phyloP scores from a whole-genome alignment of 1,140 invertebrate species.

The Drosophila ananassae region DNA sequence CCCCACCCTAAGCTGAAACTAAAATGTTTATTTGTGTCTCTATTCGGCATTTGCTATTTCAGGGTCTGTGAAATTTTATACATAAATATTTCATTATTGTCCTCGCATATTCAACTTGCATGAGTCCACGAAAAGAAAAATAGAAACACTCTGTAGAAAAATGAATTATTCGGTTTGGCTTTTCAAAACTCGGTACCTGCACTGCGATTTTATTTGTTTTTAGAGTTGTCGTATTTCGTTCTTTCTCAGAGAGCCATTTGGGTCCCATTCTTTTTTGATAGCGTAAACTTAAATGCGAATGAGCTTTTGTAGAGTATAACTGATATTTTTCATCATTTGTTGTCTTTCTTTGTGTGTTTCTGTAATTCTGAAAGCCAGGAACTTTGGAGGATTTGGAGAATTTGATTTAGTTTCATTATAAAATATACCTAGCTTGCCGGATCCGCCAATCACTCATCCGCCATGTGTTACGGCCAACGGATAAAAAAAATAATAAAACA shows the following conservation, averaged over 20 bases:
- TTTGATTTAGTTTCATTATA: slow-evolving; percentile 36
- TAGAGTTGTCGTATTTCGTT: slow-evolving; percentile 20
- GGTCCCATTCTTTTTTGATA: not conserved
- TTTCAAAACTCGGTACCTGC: slow-evolving; percentile 5
- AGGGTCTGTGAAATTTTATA: slow-evolving; percentile 15
- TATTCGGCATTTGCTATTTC: slow-evolving; percentile 4
- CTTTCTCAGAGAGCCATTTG: slow-evolving; percentile 12
- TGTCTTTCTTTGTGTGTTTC: not conserved
- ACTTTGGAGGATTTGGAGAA: slow-evolving; percentile 16
- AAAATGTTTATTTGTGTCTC: slow-evolving; percentile 22
- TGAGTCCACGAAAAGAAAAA: not conserved
- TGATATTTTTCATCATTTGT: slow-evolving; percentile 26
- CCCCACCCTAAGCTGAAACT: slow-evolving; percentile 10
- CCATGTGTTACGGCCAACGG: slow-evolving; percentile 20
- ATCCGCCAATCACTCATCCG: slow-evolving; percentile 27
- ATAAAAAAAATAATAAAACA: slow-evolving; percentile 16
- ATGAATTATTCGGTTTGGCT: slow-evolving; percentile 32
- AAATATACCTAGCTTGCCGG: slow-evolving; percentile 14
- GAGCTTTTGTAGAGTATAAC: not conserved
- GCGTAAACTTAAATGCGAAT: slow-evolving; percentile 32
- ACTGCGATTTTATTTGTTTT: slow-evolving; percentile 21
- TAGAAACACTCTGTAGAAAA: not conserved
- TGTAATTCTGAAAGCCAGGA: not conserved
- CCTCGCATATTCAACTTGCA: slow-evolving; percentile 42
- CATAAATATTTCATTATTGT: slow-evolving; percentile 50